Percentiles rank a stretch among this genome's conserved stretches.
These are phyloP conservation scores for Trogon melanurus DNA, from an alignment of 2,113 vertebrate genomes.

Conservation along the genomic window DNA sequence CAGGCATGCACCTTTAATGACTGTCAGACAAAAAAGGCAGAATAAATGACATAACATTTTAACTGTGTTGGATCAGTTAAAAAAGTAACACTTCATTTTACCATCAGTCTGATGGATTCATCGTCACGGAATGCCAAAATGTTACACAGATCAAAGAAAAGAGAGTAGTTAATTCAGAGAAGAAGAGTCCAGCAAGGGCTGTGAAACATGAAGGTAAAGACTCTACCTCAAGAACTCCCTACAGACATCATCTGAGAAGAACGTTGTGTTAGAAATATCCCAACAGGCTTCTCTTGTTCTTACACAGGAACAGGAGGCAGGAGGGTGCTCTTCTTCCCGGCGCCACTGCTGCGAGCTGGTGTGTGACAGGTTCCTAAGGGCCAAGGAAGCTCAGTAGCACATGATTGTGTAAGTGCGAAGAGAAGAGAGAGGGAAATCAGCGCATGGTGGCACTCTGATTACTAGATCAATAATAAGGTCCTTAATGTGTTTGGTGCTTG, in stretches of 20 bases:
- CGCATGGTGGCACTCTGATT: neutral
- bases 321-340: neutral
- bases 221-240: neutral
- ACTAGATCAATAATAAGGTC: neutral
- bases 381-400: neutral
- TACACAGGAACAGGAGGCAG: neutral
- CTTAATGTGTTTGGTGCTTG: neutral
- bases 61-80: neutral
- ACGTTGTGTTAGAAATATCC: neutral
- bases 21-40: neutral
- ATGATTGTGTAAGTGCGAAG: neutral
- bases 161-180: neutral
- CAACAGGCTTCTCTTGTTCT: neutral
- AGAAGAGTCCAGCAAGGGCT: neutral
- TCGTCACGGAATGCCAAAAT: neutral
- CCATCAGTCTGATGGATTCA: neutral
- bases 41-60: neutral
- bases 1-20: neutral
- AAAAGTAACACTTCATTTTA: neutral
- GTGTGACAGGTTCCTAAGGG: neutral
- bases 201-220: neutral
- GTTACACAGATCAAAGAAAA: neutral
- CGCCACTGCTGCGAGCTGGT: rapidly evolving
- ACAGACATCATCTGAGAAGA: neutral
- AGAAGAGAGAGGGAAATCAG: neutral